Percentiles rank a stretch among this genome's conserved stretches.
Conservation (phyloP, 2,797 vertebrate species). For the Coranthus polyacanthus region DNA sequence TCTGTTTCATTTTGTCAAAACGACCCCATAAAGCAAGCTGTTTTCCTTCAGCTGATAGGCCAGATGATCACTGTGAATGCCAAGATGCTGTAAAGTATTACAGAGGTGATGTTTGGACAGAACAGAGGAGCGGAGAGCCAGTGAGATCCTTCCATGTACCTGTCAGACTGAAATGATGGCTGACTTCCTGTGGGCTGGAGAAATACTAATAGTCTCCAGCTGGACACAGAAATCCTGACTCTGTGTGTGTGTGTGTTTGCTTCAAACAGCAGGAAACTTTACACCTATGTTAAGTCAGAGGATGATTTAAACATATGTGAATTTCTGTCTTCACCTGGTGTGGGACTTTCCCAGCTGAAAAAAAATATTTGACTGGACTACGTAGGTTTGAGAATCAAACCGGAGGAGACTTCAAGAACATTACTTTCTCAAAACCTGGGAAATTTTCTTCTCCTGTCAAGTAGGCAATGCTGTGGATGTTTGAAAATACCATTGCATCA, state of each 20-base stretch:
- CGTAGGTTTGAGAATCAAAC: constrained; percentile 11
- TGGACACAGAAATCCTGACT: constrained; percentile 75
- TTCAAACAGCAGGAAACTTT: constrained; percentile 71
- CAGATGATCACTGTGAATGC: constrained; percentile 53
- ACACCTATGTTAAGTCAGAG: constrained; percentile 75
- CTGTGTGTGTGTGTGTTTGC: constrained; percentile 48
- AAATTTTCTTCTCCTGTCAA: constrained; percentile 17
- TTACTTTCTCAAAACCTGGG: no score
- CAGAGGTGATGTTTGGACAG: constrained; percentile 55
- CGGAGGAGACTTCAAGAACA: constrained; percentile 25
- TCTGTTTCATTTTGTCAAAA: constrained; percentile 28
- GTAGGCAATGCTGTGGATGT: not conserved
- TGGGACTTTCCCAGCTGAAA: constrained; percentile 47
- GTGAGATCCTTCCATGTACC: constrained; percentile 91
- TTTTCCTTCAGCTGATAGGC: constrained; percentile 51
- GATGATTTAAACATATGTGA: constrained; percentile 76
- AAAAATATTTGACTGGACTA: not conserved
- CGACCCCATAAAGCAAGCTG: constrained; percentile 26
- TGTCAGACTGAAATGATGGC: constrained; percentile 95
- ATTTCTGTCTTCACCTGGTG: constrained; percentile 75
- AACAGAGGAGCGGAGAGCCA: constrained; percentile 80
- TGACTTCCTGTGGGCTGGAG: constrained; percentile 93
- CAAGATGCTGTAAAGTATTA: constrained; percentile 62
- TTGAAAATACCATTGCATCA: no score
- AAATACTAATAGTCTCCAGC: constrained; percentile 92